These are phyloP conservation scores for Trematocara zebra DNA, from an alignment of 2,113 vertebrate genomes.

Conservation along the genomic window DNA sequence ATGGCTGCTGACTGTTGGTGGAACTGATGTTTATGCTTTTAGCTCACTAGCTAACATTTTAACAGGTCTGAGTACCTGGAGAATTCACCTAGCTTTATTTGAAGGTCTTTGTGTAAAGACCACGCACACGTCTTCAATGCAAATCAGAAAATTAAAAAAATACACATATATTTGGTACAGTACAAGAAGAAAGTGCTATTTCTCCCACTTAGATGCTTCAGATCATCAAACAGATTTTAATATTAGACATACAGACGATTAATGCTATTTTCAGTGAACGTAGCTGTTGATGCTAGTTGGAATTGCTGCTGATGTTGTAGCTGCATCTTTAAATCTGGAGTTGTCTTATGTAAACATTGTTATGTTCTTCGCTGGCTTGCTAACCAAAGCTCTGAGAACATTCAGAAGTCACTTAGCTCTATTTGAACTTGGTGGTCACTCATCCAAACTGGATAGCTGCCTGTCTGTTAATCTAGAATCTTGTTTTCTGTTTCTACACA, in stretches of 20 bases:
- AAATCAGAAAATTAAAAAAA: neutral
- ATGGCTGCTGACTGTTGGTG: neutral
- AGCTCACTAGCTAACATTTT: neutral
- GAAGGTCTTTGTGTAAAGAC: neutral
- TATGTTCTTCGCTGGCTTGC: neutral
- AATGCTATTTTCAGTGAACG: neutral
- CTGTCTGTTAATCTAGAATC: neutral
- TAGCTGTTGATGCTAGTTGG: neutral
- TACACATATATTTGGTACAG: neutral
- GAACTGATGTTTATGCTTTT: neutral
- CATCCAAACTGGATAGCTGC: neutral
- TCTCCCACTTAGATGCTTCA: neutral
- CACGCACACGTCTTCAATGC: fast-evolving
- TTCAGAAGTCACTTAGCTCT: neutral
- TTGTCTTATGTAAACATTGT: neutral
- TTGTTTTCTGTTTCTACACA: neutral
- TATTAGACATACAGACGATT: neutral
- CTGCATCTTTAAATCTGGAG: neutral
- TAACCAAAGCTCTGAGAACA: neutral
- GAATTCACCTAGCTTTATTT: neutral
- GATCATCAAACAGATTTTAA: neutral
- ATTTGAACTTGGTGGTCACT: neutral
- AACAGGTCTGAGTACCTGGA: neutral
- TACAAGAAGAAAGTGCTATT: neutral
- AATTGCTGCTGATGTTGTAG: neutral